Conservation (phyloP, 1,140 invertebrate genomes). For the Ctenoplectra terminalis region DNA sequence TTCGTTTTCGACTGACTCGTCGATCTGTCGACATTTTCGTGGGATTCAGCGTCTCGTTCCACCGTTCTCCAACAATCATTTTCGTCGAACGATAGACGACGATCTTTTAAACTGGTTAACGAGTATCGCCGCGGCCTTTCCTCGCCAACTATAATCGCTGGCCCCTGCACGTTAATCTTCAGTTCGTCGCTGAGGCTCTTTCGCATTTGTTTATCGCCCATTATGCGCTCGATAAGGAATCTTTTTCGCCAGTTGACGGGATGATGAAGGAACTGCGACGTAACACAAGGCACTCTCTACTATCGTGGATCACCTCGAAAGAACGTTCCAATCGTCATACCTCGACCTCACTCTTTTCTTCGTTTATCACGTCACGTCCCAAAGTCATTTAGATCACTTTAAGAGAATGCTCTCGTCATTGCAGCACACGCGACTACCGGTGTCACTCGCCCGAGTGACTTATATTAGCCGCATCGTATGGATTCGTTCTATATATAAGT, state of each 20-base stretch:
- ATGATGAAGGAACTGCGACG: conserved; percentile 43
- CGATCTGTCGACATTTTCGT: conserved; percentile 11
- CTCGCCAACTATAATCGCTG: neutral
- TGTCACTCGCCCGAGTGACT: conserved; percentile 60
- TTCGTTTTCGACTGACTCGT: neutral
- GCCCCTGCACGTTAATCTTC: neutral
- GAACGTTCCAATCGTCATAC: conserved; percentile 57
- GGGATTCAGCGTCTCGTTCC: neutral
- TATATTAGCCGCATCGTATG: conserved; percentile 44
- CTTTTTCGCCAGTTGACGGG: neutral
- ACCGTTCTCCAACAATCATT: conserved; percentile 10
- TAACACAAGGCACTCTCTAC: conserved; percentile 31
- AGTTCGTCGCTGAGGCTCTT: neutral
- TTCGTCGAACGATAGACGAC: conserved; percentile 23
- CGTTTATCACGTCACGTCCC: conserved; percentile 58
- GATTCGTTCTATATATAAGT: conserved; percentile 53
- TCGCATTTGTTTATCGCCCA: conserved; percentile 6
- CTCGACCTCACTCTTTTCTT: conserved; percentile 54
- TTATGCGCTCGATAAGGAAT: neutral
- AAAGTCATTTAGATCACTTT: conserved; percentile 66
- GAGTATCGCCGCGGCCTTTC: conserved; percentile 14
- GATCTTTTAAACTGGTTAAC: conserved; percentile 36
- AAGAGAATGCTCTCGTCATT: conserved; percentile 59
- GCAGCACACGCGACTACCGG: conserved; percentile 61
- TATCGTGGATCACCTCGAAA: conserved; percentile 37